A percentile compares a stretch with the other conserved stretches of the same genome.
These are phyloP conservation scores for Yponomeuta plumbellus DNA, from an alignment of 2,888 invertebrate genomes.

Conservation along the genomic window DNA sequence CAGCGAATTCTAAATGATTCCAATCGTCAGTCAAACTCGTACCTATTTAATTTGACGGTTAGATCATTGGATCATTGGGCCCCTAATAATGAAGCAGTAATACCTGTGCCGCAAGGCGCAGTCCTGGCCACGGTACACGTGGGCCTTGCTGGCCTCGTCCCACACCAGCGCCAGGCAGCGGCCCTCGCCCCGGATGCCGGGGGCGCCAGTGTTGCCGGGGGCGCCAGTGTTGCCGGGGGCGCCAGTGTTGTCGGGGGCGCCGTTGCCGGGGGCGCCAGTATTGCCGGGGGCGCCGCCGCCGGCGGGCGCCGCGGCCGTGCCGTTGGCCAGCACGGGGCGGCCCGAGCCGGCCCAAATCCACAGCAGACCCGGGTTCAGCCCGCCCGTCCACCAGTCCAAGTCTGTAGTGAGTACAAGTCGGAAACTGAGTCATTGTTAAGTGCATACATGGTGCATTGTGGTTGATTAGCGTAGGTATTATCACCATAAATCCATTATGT, in stretches of 20 bases:
- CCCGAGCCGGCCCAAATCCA: constrained; percentile 94
- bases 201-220: too few relatives aligned
- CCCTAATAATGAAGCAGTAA: not conserved
- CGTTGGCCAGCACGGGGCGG: constrained; percentile 78
- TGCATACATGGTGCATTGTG: too few relatives aligned
- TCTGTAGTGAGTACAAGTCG: constrained; percentile 50
- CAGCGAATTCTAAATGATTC: too few relatives aligned
- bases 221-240: constrained; percentile 7
- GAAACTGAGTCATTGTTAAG: too few relatives aligned
- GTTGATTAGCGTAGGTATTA: too few relatives aligned
- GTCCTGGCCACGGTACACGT: constrained; percentile 83
- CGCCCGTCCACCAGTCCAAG: constrained; percentile 88
- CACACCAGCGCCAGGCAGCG: constrained; percentile 83
- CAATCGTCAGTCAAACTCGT: too few relatives aligned
- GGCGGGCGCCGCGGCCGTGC: constrained; percentile 30
- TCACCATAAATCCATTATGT: too few relatives aligned
- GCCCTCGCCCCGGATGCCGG: constrained; percentile 75
- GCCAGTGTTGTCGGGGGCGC: constrained; percentile 42
- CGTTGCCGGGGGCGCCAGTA: constrained; percentile 22
- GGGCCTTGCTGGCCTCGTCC: constrained; percentile 77
- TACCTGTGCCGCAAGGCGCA: constrained; percentile 78
- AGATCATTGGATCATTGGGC: too few relatives aligned
- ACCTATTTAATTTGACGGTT: too few relatives aligned
- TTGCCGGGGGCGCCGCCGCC: constrained; percentile 17
- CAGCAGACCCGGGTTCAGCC: constrained; percentile 87